These are phyloP conservation scores for Germaria angustata DNA, from an alignment of 2,888 invertebrate species.

Conservation along the genomic window DNA sequence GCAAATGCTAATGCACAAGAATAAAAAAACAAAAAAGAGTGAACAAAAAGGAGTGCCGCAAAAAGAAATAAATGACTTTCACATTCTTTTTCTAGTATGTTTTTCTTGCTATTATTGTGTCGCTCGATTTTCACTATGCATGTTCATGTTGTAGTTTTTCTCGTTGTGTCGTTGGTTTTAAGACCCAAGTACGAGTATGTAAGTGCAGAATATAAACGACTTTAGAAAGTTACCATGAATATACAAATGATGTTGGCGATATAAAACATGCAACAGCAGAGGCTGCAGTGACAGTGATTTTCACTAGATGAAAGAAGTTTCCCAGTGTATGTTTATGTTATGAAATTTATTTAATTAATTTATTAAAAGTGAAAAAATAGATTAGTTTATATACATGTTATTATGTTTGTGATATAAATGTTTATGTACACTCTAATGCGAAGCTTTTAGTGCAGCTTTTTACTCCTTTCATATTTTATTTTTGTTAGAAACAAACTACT, in stretches of 20 bases:
- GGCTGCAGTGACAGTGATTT: background rate
- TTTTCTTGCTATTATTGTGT: background rate
- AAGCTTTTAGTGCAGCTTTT: background rate
- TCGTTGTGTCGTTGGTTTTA: conserved; percentile 24
- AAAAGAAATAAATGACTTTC: conserved; percentile 21
- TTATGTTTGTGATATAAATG: background rate
- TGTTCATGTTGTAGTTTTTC: background rate
- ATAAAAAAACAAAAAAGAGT: background rate
- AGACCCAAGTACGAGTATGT: background rate
- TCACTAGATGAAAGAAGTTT: background rate
- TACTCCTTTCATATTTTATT: background rate
- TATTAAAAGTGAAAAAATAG: conserved; percentile 7
- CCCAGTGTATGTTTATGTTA: background rate
- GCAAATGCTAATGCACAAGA: background rate
- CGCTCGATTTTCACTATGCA: background rate
- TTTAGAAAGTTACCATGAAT: conserved; percentile 44
- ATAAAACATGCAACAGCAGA: conserved; percentile 14
- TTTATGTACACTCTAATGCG: background rate
- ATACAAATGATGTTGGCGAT: conserved; percentile 39
- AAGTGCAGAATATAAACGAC: conserved; percentile 45
- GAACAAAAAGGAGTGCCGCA: background rate
- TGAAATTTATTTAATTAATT: conserved; percentile 24
- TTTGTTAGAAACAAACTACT: background rate
- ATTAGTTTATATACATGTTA: background rate
- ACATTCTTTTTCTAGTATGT: conserved; percentile 8